Percentiles rank a stretch among this genome's conserved stretches.
Conservation (phyloP, 2,113 vertebrate species). For the Atrichornis clamosus region DNA sequence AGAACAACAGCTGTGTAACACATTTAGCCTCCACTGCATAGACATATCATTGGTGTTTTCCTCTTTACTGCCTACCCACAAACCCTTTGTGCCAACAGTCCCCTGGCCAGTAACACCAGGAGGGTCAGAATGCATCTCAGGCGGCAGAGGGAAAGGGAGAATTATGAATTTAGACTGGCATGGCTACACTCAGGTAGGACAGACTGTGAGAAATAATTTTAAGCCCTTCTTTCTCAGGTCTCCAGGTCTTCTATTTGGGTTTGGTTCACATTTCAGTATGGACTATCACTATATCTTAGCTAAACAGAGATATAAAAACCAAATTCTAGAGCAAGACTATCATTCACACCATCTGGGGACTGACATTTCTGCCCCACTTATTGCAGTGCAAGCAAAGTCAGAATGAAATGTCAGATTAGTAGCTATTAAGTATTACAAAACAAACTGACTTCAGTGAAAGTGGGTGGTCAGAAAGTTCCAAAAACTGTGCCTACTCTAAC, state of each 20-base stretch:
- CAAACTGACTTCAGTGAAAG: not conserved
- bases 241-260: not conserved
- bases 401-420: not conserved
- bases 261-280: not conserved
- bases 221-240: not conserved
- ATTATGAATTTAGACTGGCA: not conserved
- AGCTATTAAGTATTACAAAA: not conserved
- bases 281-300: not conserved
- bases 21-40: not conserved
- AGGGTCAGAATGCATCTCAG: not conserved
- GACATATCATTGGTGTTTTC: not conserved
- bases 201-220: not conserved
- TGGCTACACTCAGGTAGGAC: not conserved
- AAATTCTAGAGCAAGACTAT: not conserved
- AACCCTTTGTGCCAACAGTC: not conserved
- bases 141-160: not conserved
- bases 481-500: not conserved
- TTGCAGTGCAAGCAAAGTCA: not conserved
- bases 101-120: not conserved
- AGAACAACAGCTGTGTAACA: constrained; percentile 43
- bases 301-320: not conserved
- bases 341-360: not conserved
- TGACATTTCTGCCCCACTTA: not conserved
- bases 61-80: not conserved
- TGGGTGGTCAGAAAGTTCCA: not conserved